Conservation (phyloP, 2,113 vertebrate species). For the Pollachius pollachius region DNA sequence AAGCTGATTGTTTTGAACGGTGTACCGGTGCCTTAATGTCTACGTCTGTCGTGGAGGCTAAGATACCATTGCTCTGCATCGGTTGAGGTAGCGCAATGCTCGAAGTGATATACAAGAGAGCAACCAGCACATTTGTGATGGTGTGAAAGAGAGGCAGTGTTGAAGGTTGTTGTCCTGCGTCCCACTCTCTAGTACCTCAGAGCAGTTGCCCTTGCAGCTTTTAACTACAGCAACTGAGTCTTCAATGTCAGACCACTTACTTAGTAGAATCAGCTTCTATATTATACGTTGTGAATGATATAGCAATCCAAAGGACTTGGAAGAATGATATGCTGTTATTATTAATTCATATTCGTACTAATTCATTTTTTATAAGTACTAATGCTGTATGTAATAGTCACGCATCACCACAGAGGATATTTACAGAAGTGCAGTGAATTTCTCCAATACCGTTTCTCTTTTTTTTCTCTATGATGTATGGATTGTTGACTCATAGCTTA, state of each 20-base stretch:
- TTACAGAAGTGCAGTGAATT: constrained; percentile 3
- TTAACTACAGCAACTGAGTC: too few species aligned
- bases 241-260: too few species aligned
- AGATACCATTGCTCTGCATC: constrained; percentile 2
- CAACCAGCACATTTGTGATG: constrained; percentile 20
- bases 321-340: too few species aligned
- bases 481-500: background rate
- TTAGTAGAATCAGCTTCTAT: too few species aligned
- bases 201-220: too few species aligned
- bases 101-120: constrained; percentile 6
- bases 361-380: background rate
- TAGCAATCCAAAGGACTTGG: too few species aligned
- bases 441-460: background rate
- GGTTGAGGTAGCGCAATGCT: constrained; percentile 8
- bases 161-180: constrained; percentile 5
- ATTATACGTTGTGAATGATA: too few species aligned
- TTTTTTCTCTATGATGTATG: background rate
- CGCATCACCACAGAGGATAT: background rate
- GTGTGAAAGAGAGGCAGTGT: constrained; percentile 13
- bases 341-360: too few species aligned
- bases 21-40: constrained; percentile 21
- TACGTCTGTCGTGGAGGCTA: background rate
- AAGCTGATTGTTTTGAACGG: constrained; percentile 12
- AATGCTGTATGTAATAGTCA: background rate
- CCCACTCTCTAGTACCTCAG: background rate